phyloP scores from a whole-genome alignment of 2,113 vertebrate genomes.

The Lepisosteus oculatus region DNA sequence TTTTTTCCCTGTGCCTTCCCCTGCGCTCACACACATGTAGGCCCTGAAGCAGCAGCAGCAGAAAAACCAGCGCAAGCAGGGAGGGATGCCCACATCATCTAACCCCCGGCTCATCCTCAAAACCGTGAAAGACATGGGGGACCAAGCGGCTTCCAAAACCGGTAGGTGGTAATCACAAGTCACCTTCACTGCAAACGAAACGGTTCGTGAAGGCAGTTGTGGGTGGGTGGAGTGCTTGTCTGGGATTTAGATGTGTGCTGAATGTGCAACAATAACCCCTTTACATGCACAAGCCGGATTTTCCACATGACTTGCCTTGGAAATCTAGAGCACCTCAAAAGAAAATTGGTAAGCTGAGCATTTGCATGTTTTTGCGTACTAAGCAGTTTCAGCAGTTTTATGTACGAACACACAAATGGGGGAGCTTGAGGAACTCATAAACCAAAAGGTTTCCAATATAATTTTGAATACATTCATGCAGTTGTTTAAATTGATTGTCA shows the following conservation, averaged over 20 bases:
- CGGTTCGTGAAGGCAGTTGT: background rate
- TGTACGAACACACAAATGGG: background rate
- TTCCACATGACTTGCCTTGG: background rate
- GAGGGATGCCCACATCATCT: constrained; percentile 70
- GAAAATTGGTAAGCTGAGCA: constrained; percentile 6
- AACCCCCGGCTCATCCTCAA: constrained; percentile 81
- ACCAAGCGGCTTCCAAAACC: constrained; percentile 60
- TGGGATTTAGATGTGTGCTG: background rate
- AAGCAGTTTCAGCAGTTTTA: constrained; percentile 2
- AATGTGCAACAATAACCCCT: background rate
- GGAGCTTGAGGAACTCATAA: background rate
- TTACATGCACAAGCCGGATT: background rate
- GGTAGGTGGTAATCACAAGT: constrained; percentile 54
- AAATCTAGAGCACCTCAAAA: background rate
- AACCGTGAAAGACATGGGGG: constrained; percentile 74
- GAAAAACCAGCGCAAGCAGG: constrained; percentile 82
- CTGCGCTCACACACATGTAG: constrained; percentile 48
- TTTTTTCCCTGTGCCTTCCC: background rate
- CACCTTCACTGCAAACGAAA: background rate
- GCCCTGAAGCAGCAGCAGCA: constrained; percentile 92
- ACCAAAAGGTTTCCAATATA: background rate
- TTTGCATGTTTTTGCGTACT: background rate
- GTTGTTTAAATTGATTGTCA: background rate
- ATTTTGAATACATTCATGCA: background rate
- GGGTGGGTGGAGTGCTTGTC: background rate